A percentile compares a stretch with the other conserved stretches of the same genome.
Conservation (phyloP, 2,888 invertebrate species). For the Dynastes hyllus region DNA sequence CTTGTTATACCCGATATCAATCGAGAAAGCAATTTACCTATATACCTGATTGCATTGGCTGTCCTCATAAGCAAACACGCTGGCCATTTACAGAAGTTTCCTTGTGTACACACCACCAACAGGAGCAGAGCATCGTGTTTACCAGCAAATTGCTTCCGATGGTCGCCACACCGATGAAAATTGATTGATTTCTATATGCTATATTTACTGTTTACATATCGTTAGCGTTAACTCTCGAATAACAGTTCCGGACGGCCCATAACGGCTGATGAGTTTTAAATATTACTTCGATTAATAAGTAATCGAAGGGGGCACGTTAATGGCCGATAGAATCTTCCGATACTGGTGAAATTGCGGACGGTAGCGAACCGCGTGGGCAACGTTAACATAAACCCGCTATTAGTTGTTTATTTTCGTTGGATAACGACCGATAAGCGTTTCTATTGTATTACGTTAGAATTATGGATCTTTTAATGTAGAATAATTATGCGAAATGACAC, state of each 20-base stretch:
- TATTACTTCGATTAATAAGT: constrained; percentile 23
- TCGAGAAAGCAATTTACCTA: too few species aligned
- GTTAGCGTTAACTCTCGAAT: constrained; percentile 20
- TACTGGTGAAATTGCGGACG: too few species aligned
- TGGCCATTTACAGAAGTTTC: constrained; percentile 20
- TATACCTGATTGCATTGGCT: neutral
- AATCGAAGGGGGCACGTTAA: neutral
- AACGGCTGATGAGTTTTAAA: constrained; percentile 10
- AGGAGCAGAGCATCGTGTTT: constrained; percentile 19
- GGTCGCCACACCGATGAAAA: constrained; percentile 13
- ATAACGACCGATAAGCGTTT: too few species aligned
- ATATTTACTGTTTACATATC: constrained; percentile 9
- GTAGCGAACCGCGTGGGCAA: too few species aligned
- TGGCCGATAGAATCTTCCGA: too few species aligned
- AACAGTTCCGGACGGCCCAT: neutral
- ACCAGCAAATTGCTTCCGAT: constrained; percentile 23
- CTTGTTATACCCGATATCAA: too few species aligned
- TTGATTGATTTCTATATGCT: constrained; percentile 27
- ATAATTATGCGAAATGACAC: too few species aligned
- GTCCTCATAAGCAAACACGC: constrained; percentile 14
- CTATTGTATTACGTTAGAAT: too few species aligned
- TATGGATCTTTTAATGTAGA: too few species aligned
- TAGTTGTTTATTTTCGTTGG: too few species aligned
- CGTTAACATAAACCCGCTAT: too few species aligned
- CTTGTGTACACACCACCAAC: constrained; percentile 17